A percentile compares a stretch with the other conserved stretches of the same genome.
Evolutionary conservation across 2,888 invertebrate species (phyloP).

Genomic region (Synanthedon myopaeformis): DNA sequence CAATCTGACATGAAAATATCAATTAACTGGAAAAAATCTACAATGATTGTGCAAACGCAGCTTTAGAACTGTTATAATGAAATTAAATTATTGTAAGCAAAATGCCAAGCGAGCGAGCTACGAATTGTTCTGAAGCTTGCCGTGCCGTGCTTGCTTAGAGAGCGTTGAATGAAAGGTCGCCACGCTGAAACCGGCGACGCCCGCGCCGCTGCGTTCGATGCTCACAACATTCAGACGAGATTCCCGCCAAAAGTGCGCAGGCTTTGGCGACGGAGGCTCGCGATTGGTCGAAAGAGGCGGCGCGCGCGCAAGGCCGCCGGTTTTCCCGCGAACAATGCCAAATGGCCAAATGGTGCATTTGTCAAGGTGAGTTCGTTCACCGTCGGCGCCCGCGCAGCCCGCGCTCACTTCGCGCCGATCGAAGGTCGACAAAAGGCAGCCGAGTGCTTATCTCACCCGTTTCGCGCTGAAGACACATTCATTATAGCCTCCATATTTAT

Average conservation of each 20-base stretch:
- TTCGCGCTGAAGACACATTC: conserved; percentile 43
- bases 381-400: conserved; percentile 45
- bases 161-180: conserved; percentile 17
- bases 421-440: conserved; percentile 59
- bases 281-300: conserved; percentile 45
- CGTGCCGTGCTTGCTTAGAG: not conserved
- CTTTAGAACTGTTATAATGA: no score
- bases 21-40: no score
- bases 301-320: conserved; percentile 67
- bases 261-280: conserved; percentile 63
- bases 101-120: no score
- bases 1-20: not conserved
- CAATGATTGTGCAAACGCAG: no score
- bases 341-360: conserved; percentile 72
- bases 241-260: conserved; percentile 62
- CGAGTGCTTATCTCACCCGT: conserved; percentile 29
- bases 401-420: conserved; percentile 45
- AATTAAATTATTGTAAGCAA: no score
- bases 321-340: conserved; percentile 72
- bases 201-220: conserved; percentile 16
- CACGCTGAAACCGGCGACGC: conserved; percentile 26
- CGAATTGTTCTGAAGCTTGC: not conserved
- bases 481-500: conserved; percentile 39
- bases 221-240: conserved; percentile 31
- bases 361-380: conserved; percentile 72